These are phyloP conservation scores for Gopherus evgoodei DNA, from an alignment of 2,113 vertebrate genomes.

Conservation along the genomic window DNA sequence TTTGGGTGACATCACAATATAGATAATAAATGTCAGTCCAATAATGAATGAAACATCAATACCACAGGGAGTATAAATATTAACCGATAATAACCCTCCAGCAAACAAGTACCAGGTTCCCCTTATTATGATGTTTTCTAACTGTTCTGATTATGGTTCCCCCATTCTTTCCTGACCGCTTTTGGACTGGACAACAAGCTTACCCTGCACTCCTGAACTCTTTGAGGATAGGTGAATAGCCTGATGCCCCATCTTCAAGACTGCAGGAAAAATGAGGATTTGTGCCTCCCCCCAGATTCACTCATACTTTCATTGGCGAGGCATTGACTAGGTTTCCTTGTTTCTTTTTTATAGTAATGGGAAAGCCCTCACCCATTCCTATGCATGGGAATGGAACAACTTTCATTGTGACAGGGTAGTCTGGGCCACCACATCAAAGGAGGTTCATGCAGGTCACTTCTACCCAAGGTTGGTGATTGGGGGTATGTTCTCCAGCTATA, in stretches of 20 bases:
- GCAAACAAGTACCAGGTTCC: not conserved
- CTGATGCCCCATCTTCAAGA: not conserved
- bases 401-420: not conserved
- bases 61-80: not conserved
- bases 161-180: not conserved
- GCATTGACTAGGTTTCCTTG: not conserved
- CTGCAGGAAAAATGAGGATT: not conserved
- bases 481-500: not conserved
- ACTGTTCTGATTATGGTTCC: not conserved
- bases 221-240: not conserved
- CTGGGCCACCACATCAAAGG: not conserved
- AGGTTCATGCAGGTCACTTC: not conserved
- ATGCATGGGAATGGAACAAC: not conserved
- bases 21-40: not conserved
- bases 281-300: not conserved
- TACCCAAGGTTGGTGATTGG: not conserved
- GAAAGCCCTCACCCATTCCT: not conserved
- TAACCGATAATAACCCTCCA: not conserved
- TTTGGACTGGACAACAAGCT: not conserved
- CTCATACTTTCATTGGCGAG: not conserved
- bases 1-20: not conserved
- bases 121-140: not conserved
- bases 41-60: not conserved
- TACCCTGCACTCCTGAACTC: not conserved
- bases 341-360: rapidly evolving